Evolutionary conservation across 1,140 invertebrate species (phyloP), one percentile per base, ranked within the genome.

Genomic region (Diabrotica undecimpunctata): DNA sequence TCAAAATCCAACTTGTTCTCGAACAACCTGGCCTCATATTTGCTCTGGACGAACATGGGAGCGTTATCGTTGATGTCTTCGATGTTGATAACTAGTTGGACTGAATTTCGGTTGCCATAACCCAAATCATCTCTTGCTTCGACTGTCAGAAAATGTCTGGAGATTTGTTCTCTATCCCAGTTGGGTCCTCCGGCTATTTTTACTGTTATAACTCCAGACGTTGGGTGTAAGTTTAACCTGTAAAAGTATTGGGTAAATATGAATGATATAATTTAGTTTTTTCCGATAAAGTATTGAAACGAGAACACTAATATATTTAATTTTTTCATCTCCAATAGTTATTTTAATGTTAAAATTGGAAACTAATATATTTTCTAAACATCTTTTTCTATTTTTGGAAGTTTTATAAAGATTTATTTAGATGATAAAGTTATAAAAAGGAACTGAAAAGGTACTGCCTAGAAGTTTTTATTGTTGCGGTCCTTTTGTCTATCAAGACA

Each of bases 81-180:
- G 52, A 96, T 86, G 64, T 91, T 89, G 3, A 97, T 83, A 5
- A 93, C 86, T 5, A 97, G 79, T 78, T 95, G 94, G 4, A 88
- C 92, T 0, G 93, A 92, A 73, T 96, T 95, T 63, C 90, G 83
- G 79, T 95, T 94, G 56, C 95, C 95, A 70, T 86, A 84, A 5
- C 94, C 93, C 54, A 90, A 79, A 79, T 93, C 90, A 77, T 98
- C 95, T 69, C 93, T 83, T 0, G 95, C 95, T 78, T 97, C 95
- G 0, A 96, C 90, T 0, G 93, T 97, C 5, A 98, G 81, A 80
- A 91, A 96, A 81, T 96, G 94, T 7, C 89, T 85, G 0, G 91
- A 87, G 8, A 93, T 85, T 36, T 91, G 83, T 79, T 98, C 95
- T 37, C 95, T 82, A 79, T 98, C 95, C 73, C 97, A 94, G 62